phyloP scores from a whole-genome alignment of 2,888 invertebrate species.

The Elegia similella region DNA sequence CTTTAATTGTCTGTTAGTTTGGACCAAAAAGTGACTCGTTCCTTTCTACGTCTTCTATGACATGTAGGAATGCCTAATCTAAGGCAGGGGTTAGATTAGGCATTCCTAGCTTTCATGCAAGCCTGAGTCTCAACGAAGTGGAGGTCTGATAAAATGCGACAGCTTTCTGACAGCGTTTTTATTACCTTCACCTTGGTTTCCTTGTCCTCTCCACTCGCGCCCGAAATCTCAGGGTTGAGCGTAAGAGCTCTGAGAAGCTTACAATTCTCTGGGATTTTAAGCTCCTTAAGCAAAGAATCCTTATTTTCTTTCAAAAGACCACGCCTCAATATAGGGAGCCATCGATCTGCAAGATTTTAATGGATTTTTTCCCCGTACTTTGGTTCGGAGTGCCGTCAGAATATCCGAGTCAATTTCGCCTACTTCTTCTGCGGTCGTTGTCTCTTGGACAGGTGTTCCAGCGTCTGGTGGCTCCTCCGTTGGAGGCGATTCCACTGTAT shows the following conservation, averaged over 20 bases:
- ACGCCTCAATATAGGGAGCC: background rate
- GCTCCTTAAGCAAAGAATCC: background rate
- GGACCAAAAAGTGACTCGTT: no score
- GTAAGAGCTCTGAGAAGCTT: slow-evolving; percentile 1
- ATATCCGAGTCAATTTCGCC: background rate
- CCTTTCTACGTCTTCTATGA: no score
- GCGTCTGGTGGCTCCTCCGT: no score
- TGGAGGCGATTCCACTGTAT: no score
- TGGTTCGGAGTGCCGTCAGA: background rate
- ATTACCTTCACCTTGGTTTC: background rate
- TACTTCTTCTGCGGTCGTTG: no score
- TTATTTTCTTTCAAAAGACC: background rate
- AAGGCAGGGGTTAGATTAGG: no score
- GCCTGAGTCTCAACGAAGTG: background rate
- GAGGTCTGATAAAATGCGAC: background rate
- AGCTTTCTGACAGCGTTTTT: background rate
- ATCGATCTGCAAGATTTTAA: background rate
- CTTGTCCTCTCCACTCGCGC: background rate
- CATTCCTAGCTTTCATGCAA: no score
- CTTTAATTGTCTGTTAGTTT: no score
- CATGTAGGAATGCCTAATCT: no score
- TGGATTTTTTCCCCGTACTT: background rate
- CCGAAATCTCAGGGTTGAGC: background rate
- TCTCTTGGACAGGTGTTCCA: no score
- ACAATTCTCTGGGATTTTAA: background rate